These are phyloP conservation scores for Drosophila rufa DNA, from an alignment of 1,140 invertebrate genomes.

Conservation along the genomic window DNA sequence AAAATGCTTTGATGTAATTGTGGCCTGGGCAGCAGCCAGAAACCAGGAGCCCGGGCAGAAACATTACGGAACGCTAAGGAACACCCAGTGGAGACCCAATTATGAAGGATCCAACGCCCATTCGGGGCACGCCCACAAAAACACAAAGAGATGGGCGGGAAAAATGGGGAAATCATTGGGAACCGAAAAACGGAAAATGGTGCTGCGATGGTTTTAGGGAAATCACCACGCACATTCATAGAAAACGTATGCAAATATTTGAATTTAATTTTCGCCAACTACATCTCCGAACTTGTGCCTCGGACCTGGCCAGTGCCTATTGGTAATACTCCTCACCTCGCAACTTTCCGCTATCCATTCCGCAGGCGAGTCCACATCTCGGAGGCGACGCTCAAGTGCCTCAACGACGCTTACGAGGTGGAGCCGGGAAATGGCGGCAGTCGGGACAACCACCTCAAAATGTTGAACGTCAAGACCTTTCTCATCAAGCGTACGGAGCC, in stretches of 20 bases:
- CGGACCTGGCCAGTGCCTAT: slow-evolving; percentile 6
- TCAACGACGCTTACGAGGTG: slow-evolving; percentile 95
- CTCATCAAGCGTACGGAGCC: slow-evolving; percentile 95
- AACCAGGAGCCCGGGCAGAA: slow-evolving; percentile 16
- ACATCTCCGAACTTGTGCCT: slow-evolving; percentile 32
- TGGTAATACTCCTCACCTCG: slow-evolving; percentile 9
- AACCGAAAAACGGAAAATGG: slow-evolving; percentile 8
- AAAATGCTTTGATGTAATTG: slow-evolving; percentile 83
- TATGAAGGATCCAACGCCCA: slow-evolving; percentile 51
- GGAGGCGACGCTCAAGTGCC: slow-evolving; percentile 92
- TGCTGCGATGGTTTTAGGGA: slow-evolving; percentile 17
- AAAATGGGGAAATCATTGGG: slow-evolving; percentile 24
- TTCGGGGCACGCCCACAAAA: slow-evolving; percentile 27
- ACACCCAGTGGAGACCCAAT: slow-evolving; percentile 57
- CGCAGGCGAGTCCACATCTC: slow-evolving; percentile 96
- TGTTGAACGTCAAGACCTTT: slow-evolving; percentile 95
- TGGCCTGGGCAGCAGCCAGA: slow-evolving; percentile 50
- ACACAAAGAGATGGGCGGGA: slow-evolving; percentile 34
- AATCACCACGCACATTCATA: slow-evolving; percentile 71
- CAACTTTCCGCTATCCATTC: too few species aligned
- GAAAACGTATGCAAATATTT: slow-evolving; percentile 77
- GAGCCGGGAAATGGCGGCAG: slow-evolving; percentile 95
- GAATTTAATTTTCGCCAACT: slow-evolving; percentile 81
- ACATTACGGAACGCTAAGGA: slow-evolving; percentile 19
- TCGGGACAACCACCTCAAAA: slow-evolving; percentile 93